Evolutionary conservation across 1,140 invertebrate species (phyloP).

Genomic region (Araneus ventricosus): DNA sequence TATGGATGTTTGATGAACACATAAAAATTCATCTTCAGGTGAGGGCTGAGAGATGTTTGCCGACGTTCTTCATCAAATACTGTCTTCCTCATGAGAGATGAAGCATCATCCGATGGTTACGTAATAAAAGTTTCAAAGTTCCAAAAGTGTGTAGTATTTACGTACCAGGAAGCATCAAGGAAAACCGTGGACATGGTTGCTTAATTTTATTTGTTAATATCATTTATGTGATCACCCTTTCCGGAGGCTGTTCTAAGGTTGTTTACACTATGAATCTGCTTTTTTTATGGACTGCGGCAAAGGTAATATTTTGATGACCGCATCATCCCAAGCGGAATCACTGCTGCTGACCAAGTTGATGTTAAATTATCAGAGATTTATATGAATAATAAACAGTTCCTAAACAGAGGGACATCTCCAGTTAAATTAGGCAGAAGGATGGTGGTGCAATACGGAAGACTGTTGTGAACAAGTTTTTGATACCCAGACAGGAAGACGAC

Average conservation of each 20-base stretch:
- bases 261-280: constrained; percentile 19
- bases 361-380: not conserved
- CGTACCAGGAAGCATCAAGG: constrained; percentile 7
- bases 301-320: constrained; percentile 36
- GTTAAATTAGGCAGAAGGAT: not conserved
- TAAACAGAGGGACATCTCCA: not conserved
- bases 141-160: too few relatives aligned
- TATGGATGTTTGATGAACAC: not conserved
- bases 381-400: constrained; percentile 50
- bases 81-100: not conserved
- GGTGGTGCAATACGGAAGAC: not conserved
- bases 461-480: constrained; percentile 9
- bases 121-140: constrained; percentile 6
- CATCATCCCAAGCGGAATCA: not conserved
- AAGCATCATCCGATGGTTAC: constrained; percentile 16
- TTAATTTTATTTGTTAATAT: not conserved
- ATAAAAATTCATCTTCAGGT: not conserved
- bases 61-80: constrained; percentile 17
- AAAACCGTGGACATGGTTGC: too few relatives aligned
- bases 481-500: constrained; percentile 22
- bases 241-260: not conserved
- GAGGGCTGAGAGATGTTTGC: not conserved
- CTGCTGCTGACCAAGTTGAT: not conserved
- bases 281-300: constrained; percentile 20
- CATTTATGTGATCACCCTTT: constrained; percentile 11